phyloP scores from a whole-genome alignment of 2,797 vertebrate genomes.

The Silurus lanzhouensis region DNA sequence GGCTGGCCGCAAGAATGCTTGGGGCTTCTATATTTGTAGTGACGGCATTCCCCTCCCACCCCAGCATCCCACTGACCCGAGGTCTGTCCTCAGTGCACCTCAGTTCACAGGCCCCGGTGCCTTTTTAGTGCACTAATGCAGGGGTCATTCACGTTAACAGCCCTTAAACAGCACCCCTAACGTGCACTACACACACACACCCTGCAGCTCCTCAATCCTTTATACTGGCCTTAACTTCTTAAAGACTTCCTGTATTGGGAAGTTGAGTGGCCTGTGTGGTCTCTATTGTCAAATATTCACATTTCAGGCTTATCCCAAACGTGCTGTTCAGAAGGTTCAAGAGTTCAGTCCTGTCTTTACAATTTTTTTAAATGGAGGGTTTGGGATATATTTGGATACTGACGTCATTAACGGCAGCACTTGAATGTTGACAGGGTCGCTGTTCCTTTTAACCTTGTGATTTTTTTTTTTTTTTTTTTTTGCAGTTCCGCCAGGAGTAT shows the following conservation, averaged over 20 bases:
- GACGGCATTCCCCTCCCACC: constrained; percentile 73
- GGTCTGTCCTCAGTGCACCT: constrained; percentile 74
- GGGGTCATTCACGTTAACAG: constrained; percentile 35
- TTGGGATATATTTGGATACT: neutral
- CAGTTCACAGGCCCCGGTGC: constrained; percentile 54
- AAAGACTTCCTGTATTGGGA: constrained; percentile 40
- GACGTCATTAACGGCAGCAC: neutral
- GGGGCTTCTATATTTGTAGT: constrained; percentile 78
- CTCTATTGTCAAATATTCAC: constrained; percentile 42
- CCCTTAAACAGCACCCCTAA: constrained; percentile 19
- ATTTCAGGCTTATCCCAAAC: constrained; percentile 2
- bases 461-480: neutral
- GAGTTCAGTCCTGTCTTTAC: constrained; percentile 10
- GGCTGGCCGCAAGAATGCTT: constrained; percentile 79
- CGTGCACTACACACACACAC: constrained; percentile 3
- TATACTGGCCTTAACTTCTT: constrained; percentile 22
- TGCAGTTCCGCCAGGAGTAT: constrained; percentile 95
- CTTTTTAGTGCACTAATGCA: constrained; percentile 54
- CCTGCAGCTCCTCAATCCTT: constrained; percentile 37
- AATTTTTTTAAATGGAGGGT: constrained; percentile 4
- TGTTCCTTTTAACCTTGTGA: neutral
- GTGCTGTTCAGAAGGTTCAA: constrained; percentile 22
- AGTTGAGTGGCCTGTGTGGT: constrained; percentile 42
- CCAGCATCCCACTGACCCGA: constrained; percentile 73
- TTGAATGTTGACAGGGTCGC: neutral